Percentiles rank a stretch among this genome's conserved stretches.
phyloP scores from a whole-genome alignment of 2,797 vertebrate genomes.

The Hylomyscus alleni region DNA sequence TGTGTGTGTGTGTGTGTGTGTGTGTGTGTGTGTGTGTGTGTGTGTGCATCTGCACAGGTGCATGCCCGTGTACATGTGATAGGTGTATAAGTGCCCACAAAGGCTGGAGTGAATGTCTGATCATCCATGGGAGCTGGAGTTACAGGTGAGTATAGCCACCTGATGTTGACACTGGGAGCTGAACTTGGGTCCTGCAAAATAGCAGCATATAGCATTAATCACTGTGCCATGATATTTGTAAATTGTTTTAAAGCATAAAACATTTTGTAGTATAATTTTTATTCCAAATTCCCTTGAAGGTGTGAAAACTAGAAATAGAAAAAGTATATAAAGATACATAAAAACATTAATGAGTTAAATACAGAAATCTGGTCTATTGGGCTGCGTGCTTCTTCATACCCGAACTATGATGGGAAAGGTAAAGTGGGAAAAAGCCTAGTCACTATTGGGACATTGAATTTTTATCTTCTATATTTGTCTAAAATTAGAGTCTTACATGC shows the following conservation, averaged over 20 bases:
- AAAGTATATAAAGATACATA: neutral
- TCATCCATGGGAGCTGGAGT: neutral
- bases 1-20: neutral
- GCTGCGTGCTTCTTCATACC: neutral
- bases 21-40: neutral
- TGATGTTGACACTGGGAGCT: neutral
- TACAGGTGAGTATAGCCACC: neutral
- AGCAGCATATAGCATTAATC: neutral
- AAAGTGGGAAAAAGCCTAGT: neutral
- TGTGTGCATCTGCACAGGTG: too few species aligned
- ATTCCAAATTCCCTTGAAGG: conserved; percentile 14
- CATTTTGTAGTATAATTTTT: neutral
- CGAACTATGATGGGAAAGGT: neutral
- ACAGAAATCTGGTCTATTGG: neutral
- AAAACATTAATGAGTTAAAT: conserved; percentile 31
- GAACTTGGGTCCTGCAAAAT: neutral
- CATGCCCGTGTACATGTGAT: too few species aligned
- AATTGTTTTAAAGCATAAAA: conserved; percentile 34
- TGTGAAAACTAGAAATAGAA: neutral
- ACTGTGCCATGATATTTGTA: neutral
- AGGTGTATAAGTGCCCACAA: neutral
- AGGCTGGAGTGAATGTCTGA: neutral
- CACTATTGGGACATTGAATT: neutral
- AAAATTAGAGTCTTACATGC: conserved; percentile 4
- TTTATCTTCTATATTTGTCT: conserved; percentile 55